Evolutionary conservation across 2,113 vertebrate species (phyloP).

Genomic region (Maylandia zebra): DNA sequence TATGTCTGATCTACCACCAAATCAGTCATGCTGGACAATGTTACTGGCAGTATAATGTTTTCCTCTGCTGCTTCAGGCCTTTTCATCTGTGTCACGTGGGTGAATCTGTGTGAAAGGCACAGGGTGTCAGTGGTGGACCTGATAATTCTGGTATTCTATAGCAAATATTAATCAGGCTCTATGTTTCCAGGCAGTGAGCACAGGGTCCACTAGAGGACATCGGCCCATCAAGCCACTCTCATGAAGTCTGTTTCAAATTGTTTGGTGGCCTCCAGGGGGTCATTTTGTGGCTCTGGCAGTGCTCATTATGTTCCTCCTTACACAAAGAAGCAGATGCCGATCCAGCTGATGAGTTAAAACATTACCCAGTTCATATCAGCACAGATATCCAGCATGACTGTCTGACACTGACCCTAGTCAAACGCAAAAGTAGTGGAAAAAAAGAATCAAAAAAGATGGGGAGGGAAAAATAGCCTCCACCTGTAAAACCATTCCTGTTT

Average conservation of each 20-base stretch:
- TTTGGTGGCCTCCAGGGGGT: not conserved
- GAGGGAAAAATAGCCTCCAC: accelerated
- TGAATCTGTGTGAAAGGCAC: not conserved
- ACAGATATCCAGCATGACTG: not conserved
- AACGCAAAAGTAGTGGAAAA: not conserved
- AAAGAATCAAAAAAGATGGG: not conserved
- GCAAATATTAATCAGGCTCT: not conserved
- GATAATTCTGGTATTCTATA: not conserved
- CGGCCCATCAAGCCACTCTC: not conserved
- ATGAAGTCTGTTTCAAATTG: not conserved
- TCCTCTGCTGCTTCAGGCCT: not conserved
- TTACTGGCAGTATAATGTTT: not conserved
- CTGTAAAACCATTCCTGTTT: not conserved
- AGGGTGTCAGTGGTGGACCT: not conserved
- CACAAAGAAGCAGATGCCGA: not conserved
- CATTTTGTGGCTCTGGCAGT: not conserved
- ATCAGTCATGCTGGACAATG: not conserved
- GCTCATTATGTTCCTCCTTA: not conserved
- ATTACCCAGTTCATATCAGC: not conserved
- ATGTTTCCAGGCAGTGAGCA: not conserved
- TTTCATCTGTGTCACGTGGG: not conserved
- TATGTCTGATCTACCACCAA: not conserved
- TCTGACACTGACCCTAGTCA: not conserved
- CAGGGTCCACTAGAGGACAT: not conserved
- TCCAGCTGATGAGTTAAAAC: not conserved